Percentiles rank a stretch among this genome's conserved stretches.
Conservation (phyloP, 35 echinoderm and acorn worm species). For the Strongylocentrotus purpuratus region DNA sequence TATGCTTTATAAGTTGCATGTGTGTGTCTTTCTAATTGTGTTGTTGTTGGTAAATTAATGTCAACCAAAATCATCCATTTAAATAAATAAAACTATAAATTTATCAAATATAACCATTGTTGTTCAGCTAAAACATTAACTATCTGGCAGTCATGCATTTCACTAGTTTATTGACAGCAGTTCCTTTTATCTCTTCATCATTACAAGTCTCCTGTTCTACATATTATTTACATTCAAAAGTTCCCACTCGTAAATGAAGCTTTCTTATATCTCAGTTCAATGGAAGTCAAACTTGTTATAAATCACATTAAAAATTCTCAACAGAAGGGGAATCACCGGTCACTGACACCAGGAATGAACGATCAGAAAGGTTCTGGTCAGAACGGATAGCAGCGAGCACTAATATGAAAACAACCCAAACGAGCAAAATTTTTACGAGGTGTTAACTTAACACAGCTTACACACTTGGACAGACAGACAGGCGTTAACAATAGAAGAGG, state of each 20-base stretch:
- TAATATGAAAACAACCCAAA: background rate
- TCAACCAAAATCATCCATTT: too few relatives aligned
- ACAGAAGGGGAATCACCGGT: background rate
- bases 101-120: too few relatives aligned
- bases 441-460: constrained; percentile 1
- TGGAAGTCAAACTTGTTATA: background rate
- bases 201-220: background rate
- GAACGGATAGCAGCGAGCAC: background rate
- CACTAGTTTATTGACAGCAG: too few relatives aligned
- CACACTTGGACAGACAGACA: background rate
- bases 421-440: background rate
- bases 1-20: too few relatives aligned
- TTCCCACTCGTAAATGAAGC: background rate
- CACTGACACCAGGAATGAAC: background rate
- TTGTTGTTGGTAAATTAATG: too few relatives aligned
- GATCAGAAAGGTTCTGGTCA: background rate
- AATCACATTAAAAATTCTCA: background rate
- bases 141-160: too few relatives aligned
- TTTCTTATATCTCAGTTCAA: background rate
- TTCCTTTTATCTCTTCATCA: too few relatives aligned
- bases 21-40: too few relatives aligned
- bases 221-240: background rate
- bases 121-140: too few relatives aligned
- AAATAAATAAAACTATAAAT: too few relatives aligned
- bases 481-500: background rate